phyloP scores from a whole-genome alignment of 2,113 vertebrate species.

The Zapus hudsonius region DNA sequence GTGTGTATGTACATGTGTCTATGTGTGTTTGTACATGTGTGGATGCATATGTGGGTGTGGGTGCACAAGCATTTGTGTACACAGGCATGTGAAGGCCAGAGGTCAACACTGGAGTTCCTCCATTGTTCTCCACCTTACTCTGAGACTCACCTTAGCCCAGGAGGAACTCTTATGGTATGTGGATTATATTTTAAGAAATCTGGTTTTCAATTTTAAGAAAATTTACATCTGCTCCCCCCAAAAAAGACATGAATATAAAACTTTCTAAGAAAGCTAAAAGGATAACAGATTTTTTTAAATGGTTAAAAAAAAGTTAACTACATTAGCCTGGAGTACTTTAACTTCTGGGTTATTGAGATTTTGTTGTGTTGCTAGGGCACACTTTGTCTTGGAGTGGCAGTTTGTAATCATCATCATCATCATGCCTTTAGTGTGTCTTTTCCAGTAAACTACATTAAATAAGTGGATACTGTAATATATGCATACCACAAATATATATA shows the following conservation, averaged over 20 bases:
- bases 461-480: neutral
- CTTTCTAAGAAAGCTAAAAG: constrained; percentile 13
- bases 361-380: neutral
- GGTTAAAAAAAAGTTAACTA: constrained; percentile 17
- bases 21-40: too few species aligned
- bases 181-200: neutral
- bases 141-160: neutral
- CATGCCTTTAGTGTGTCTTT: neutral
- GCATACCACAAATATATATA: neutral
- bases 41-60: too few species aligned
- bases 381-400: neutral
- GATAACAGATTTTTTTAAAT: constrained; percentile 28
- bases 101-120: too few species aligned
- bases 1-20: too few species aligned
- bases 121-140: too few species aligned
- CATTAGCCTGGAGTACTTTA: neutral
- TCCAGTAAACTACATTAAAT: neutral
- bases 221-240: neutral
- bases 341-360: constrained; percentile 3
- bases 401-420: neutral
- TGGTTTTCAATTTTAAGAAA: constrained; percentile 22
- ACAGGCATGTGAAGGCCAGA: too few species aligned
- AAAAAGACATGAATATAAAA: constrained; percentile 21
- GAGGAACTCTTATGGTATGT: neutral
- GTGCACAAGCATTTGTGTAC: too few species aligned